phyloP scores from a whole-genome alignment of 2,113 vertebrate species.

The Sminthopsis crassicaudata region DNA sequence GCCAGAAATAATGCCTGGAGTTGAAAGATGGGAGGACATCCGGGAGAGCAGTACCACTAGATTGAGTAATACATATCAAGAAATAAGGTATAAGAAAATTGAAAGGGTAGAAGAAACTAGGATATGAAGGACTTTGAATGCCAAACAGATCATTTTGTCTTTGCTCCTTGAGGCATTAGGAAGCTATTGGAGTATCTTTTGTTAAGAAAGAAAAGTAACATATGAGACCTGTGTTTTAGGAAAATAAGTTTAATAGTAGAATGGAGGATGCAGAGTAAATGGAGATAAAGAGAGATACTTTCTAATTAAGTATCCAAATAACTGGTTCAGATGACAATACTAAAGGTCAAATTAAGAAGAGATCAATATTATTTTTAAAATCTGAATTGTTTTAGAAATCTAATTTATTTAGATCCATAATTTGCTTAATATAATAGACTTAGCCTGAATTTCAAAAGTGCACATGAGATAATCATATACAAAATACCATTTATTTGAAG shows the following conservation, averaged over 20 bases:
- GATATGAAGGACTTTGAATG: not conserved
- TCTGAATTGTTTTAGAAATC: slow-evolving; percentile 32
- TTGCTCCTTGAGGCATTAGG: not conserved
- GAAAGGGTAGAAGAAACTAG: not conserved
- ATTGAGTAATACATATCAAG: not conserved
- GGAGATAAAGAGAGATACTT: not conserved
- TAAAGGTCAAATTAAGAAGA: not conserved
- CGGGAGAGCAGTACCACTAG: not conserved
- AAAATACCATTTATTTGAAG: not conserved
- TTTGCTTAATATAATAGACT: not conserved
- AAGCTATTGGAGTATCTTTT: not conserved
- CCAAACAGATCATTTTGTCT: not conserved
- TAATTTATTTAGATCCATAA: not conserved
- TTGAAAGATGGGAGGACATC: not conserved
- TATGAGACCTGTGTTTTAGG: not conserved
- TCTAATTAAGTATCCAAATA: not conserved
- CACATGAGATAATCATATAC: not conserved
- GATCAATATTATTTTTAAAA: slow-evolving; percentile 28
- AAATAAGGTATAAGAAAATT: not conserved
- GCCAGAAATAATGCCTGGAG: not conserved
- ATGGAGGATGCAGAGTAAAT: not conserved
- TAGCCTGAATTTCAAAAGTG: not conserved
- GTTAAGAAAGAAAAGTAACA: not conserved
- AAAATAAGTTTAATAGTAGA: not conserved
- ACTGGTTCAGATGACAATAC: not conserved